Percentiles rank a stretch among this genome's conserved stretches.
These are phyloP conservation scores for Erannis defoliaria DNA, from an alignment of 2,888 invertebrate species.

Conservation along the genomic window DNA sequence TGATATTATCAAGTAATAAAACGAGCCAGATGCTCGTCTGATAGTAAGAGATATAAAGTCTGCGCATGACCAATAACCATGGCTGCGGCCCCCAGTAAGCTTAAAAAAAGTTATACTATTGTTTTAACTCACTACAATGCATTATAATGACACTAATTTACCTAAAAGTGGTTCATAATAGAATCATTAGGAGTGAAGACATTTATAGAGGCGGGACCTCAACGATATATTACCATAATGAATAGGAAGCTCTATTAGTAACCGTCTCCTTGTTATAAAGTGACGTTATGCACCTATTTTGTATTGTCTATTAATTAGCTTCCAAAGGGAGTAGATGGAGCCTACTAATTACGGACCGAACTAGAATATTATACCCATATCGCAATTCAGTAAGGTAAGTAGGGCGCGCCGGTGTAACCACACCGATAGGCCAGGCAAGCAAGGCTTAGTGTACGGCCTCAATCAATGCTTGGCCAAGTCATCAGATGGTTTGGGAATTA, in stretches of 20 bases:
- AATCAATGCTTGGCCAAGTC: conserved; percentile 36
- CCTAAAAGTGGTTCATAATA: not conserved
- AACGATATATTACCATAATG: conserved; percentile 1
- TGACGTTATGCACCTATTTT: conserved; percentile 4
- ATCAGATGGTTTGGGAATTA: conserved; percentile 30
- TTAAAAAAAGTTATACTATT: not conserved
- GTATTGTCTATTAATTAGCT: conserved; percentile 12
- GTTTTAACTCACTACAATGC: not conserved
- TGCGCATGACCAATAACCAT: no score
- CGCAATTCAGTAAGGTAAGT: conserved; percentile 26
- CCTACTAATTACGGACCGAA: conserved; percentile 11
- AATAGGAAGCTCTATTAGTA: conserved; percentile 4
- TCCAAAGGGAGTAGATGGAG: conserved; percentile 13
- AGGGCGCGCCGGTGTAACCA: conserved; percentile 23
- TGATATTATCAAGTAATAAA: no score
- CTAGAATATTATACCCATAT: conserved; percentile 10
- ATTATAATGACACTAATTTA: not conserved
- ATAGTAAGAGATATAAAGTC: no score
- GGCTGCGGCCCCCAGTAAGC: no score
- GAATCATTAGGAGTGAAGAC: not conserved
- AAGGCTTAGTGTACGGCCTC: conserved; percentile 32
- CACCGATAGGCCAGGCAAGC: conserved; percentile 28
- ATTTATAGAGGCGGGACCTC: not conserved
- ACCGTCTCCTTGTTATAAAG: conserved; percentile 3
- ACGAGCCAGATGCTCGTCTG: no score